These are phyloP conservation scores for Drosophila ficusphila DNA, from an alignment of 1,140 invertebrate genomes.

Conservation along the genomic window DNA sequence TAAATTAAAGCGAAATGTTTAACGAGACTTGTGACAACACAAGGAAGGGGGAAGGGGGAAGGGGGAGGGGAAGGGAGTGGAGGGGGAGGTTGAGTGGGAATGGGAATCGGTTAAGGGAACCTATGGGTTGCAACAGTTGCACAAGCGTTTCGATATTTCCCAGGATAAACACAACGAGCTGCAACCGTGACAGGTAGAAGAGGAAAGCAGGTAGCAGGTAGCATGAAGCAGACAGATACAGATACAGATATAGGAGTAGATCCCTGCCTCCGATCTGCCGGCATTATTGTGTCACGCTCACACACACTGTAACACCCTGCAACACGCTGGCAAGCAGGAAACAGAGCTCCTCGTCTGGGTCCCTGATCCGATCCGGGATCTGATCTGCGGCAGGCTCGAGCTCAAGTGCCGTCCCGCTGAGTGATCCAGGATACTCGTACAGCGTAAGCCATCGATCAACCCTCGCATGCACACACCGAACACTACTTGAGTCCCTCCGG, in stretches of 20 bases:
- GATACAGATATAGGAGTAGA: too few species aligned
- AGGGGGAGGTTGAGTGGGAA: neutral
- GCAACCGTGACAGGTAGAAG: conserved; percentile 28
- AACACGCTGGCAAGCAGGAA: conserved; percentile 4
- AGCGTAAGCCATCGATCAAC: conserved; percentile 21
- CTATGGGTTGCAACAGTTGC: conserved; percentile 36
- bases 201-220: conserved; percentile 27
- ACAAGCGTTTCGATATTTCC: conserved; percentile 42
- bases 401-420: conserved; percentile 40
- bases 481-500: neutral
- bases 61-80: neutral
- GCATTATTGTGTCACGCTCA: conserved; percentile 38
- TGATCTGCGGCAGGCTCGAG: conserved; percentile 18
- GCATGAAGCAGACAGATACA: too few species aligned
- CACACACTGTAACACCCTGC: too few species aligned
- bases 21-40: conserved; percentile 57
- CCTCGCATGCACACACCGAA: conserved; percentile 11
- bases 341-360: conserved; percentile 1
- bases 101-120: neutral
- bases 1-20: conserved; percentile 65
- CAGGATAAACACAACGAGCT: conserved; percentile 32
- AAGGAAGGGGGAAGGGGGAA: neutral
- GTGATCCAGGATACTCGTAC: conserved; percentile 12
- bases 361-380: conserved; percentile 25
- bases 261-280: neutral